Percentiles rank a stretch among this genome's conserved stretches.
Conservation (phyloP, 1,140 invertebrate genomes). For the Cephus cinctus region DNA sequence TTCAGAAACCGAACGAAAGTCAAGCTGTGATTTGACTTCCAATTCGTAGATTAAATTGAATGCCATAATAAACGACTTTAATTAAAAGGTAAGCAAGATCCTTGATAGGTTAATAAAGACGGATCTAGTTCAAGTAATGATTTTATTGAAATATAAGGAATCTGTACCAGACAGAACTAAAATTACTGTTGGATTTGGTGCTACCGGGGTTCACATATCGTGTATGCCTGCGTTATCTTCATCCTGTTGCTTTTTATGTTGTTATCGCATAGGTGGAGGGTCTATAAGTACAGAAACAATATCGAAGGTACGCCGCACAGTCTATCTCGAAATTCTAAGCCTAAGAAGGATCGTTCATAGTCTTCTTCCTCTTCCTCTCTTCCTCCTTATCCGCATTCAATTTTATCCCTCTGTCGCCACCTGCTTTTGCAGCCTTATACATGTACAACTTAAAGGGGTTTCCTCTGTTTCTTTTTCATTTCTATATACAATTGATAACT, state of each 20-base stretch:
- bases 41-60: no score
- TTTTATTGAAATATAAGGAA: conserved; percentile 59
- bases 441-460: conserved; percentile 40
- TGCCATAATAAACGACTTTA: no score
- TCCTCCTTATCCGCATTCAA: conserved; percentile 36
- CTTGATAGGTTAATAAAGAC: no score
- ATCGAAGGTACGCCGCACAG: conserved; percentile 53
- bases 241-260: conserved; percentile 34
- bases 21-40: no score
- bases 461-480: conserved; percentile 17
- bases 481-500: conserved; percentile 45
- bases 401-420: no score
- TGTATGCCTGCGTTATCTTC: conserved; percentile 46
- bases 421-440: conserved; percentile 16
- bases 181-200: conserved; percentile 57
- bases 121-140: conserved; percentile 50
- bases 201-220: conserved; percentile 56
- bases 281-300: conserved; percentile 57
- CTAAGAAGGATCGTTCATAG: conserved; percentile 43
- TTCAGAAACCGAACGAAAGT: no score
- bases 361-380: conserved; percentile 26
- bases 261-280: conserved; percentile 42
- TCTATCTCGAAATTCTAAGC: conserved; percentile 49
- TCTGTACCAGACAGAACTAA: conserved; percentile 60
- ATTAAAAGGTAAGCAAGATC: background rate